Evolutionary conservation across 2,797 vertebrate species (phyloP).

Genomic region (Enteromius treurensis): DNA sequence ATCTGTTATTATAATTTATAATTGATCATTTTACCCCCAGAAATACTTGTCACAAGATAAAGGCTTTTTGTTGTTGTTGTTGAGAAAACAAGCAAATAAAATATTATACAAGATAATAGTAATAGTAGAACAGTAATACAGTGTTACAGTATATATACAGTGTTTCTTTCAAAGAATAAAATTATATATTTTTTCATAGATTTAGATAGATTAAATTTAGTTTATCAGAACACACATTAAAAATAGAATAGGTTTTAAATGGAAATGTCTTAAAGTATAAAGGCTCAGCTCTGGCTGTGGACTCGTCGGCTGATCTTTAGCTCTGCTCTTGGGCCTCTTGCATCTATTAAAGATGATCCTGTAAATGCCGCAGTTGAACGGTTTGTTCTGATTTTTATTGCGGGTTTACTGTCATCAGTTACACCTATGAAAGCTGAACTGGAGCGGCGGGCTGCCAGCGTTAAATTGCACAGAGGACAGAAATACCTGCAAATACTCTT

Average conservation of each 20-base stretch:
- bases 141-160: not conserved
- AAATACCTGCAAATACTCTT: slow-evolving; percentile 87
- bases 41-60: not conserved
- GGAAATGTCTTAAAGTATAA: not conserved
- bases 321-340: not conserved
- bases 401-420: slow-evolving; percentile 14
- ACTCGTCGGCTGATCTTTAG: not conserved
- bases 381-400: slow-evolving; percentile 41
- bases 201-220: too few species aligned
- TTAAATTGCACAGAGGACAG: slow-evolving; percentile 30
- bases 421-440: slow-evolving; percentile 26
- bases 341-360: slow-evolving; percentile 20
- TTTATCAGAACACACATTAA: not conserved
- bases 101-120: not conserved
- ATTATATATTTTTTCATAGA: not conserved
- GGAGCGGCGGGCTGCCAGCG: not conserved
- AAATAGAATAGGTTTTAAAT: not conserved
- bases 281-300: not conserved
- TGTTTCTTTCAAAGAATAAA: not conserved
- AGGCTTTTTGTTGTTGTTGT: not conserved
- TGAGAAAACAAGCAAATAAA: not conserved
- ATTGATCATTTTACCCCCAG: not conserved
- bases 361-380: slow-evolving; percentile 16
- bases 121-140: too few species aligned
- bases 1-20: not conserved